A percentile compares a stretch with the other conserved stretches of the same genome.
These are phyloP conservation scores for Exephanes ischioxanthus DNA, from an alignment of 2,888 invertebrate genomes.

Conservation along the genomic window DNA sequence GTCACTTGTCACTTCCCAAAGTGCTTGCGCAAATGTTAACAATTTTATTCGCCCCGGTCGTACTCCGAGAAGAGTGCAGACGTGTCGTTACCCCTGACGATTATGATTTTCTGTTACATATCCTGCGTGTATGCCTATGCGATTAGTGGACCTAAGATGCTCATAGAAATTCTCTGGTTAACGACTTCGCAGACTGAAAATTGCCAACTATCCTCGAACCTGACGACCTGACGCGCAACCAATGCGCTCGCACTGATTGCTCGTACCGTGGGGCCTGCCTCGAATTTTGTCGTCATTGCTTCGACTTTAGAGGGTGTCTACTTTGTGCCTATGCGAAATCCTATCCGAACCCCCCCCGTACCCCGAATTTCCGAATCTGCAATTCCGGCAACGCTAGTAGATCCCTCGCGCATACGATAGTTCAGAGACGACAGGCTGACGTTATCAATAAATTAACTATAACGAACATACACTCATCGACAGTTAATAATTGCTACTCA, in stretches of 20 bases:
- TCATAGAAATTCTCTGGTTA: constrained; percentile 74
- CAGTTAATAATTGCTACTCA: constrained; percentile 38
- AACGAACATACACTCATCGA: constrained; percentile 40
- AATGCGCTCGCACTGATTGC: not conserved
- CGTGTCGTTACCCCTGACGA: constrained; percentile 50
- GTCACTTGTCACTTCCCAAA: constrained; percentile 84
- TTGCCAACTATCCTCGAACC: not conserved
- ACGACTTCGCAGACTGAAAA: constrained; percentile 1
- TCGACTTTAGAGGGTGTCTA: constrained; percentile 67
- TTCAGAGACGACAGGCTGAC: constrained; percentile 1
- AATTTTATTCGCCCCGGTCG: constrained; percentile 22
- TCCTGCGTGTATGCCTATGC: not conserved
- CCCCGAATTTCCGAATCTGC: constrained; percentile 13
- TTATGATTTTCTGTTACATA: not conserved
- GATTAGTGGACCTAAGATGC: constrained; percentile 78
- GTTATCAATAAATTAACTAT: constrained; percentile 18
- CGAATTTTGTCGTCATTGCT: constrained; percentile 16
- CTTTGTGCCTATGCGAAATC: constrained; percentile 43
- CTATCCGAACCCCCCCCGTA: not conserved
- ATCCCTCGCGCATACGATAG: constrained; percentile 15
- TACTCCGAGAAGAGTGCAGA: constrained; percentile 70
- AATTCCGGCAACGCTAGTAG: constrained; percentile 28
- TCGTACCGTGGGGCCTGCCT: not conserved
- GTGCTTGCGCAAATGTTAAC: constrained; percentile 51
- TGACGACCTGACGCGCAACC: not conserved